Evolutionary conservation across 2,797 vertebrate species (phyloP).

Genomic region (Nyctibius grandis): DNA sequence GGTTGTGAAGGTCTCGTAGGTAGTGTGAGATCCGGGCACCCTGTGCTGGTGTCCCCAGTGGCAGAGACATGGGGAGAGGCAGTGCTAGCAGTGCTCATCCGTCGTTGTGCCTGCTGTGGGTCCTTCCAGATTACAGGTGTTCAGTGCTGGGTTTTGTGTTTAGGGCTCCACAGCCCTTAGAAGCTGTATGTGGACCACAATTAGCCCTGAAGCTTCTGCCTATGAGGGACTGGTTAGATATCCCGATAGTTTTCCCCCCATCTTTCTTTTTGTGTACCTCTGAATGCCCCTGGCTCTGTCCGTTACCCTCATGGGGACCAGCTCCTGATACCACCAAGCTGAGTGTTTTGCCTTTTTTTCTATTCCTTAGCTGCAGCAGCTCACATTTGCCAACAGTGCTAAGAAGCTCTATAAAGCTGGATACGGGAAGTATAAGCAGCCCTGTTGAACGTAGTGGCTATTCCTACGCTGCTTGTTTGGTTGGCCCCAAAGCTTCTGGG

Average conservation of each 20-base stretch:
- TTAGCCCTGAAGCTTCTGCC: background rate
- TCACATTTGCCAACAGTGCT: background rate
- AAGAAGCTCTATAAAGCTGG: background rate
- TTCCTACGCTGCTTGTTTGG: rapidly evolving
- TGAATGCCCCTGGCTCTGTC: background rate
- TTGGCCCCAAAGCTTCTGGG: background rate
- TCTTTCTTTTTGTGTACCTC: background rate
- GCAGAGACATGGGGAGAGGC: background rate
- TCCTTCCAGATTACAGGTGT: background rate
- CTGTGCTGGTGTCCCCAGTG: background rate
- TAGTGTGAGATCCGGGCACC: background rate
- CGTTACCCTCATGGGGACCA: background rate
- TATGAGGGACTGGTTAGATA: background rate
- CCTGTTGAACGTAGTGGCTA: rapidly evolving
- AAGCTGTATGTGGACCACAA: background rate
- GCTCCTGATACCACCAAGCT: background rate
- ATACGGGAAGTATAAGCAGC: rapidly evolving
- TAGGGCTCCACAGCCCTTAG: background rate
- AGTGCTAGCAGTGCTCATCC: background rate
- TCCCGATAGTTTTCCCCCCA: background rate
- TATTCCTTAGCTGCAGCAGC: background rate
- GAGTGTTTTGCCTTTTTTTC: background rate
- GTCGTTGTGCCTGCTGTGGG: background rate
- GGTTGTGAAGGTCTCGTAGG: background rate
- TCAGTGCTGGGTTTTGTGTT: rapidly evolving